These are phyloP conservation scores for Pantherophis vulpinus DNA, from an alignment of 2,797 vertebrate species.

Conservation along the genomic window DNA sequence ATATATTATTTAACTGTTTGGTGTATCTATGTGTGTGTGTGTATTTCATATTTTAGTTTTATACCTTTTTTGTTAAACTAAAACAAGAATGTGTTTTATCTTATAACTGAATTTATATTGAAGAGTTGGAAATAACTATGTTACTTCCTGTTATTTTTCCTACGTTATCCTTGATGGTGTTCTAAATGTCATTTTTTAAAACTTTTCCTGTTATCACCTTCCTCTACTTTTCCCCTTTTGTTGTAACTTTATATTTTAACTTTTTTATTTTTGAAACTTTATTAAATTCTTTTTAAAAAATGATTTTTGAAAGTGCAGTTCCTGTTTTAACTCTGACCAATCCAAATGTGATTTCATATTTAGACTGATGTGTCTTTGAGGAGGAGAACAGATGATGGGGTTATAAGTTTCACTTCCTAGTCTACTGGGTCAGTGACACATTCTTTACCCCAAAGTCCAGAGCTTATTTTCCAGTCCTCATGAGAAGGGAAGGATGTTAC, in stretches of 20 bases:
- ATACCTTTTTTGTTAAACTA: neutral
- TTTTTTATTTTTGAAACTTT: neutral
- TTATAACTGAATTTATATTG: neutral
- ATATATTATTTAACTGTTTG: neutral
- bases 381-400: neutral
- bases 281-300: neutral
- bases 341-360: neutral
- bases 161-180: neutral
- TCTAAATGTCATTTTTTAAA: neutral
- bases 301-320: neutral
- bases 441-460: neutral
- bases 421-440: slow-evolving; percentile 13
- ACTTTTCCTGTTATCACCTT: neutral
- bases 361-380: slow-evolving; percentile 1
- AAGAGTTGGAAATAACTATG: neutral
- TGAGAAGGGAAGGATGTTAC: neutral
- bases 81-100: neutral
- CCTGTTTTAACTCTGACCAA: slow-evolving; percentile 37
- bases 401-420: slow-evolving; percentile 36
- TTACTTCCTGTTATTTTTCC: neutral
- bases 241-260: neutral
- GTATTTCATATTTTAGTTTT: neutral
- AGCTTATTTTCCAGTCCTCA: slow-evolving; percentile 30
- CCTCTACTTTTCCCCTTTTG: neutral
- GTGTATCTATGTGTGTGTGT: neutral